These are phyloP conservation scores for Penaeus monodon DNA, from an alignment of 2,888 invertebrate genomes.

Conservation along the genomic window DNA sequence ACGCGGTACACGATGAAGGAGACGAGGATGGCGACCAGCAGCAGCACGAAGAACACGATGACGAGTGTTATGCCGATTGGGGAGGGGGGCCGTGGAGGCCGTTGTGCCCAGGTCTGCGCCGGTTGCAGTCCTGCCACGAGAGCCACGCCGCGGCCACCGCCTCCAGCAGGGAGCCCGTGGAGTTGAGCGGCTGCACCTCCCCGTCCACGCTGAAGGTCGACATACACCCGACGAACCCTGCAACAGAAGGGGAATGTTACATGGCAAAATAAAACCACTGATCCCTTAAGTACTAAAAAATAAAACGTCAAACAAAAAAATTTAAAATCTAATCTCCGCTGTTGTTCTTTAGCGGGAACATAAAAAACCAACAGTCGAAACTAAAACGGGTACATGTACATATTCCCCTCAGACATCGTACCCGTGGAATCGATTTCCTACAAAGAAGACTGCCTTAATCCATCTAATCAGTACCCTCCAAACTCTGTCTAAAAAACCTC, in stretches of 20 bases:
- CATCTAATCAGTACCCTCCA: too few relatives aligned
- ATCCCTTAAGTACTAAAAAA: not conserved
- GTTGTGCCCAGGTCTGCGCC: constrained; percentile 82
- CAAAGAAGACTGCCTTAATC: too few relatives aligned
- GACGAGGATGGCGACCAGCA: constrained; percentile 88
- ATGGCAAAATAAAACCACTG: not conserved
- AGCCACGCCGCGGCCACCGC: constrained; percentile 77
- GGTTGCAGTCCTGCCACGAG: constrained; percentile 78
- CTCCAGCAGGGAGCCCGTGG: constrained; percentile 77
- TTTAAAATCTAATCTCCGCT: not conserved
- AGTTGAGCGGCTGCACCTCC: constrained; percentile 90
- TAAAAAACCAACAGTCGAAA: not conserved
- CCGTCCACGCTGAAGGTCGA: constrained; percentile 90
- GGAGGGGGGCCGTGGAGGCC: constrained; percentile 86
- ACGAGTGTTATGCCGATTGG: constrained; percentile 94
- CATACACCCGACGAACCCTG: constrained; percentile 88
- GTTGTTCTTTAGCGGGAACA: too few relatives aligned
- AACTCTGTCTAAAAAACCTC: too few relatives aligned
- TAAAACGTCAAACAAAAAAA: not conserved
- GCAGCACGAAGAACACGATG: constrained; percentile 91
- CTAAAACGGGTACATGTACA: not conserved
- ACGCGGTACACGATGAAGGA: constrained; percentile 93
- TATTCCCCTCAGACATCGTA: not conserved
- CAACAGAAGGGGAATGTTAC: constrained; percentile 39
- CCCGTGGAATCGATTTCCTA: too few relatives aligned